phyloP scores from a whole-genome alignment of 2,113 vertebrate species.

The Petromus typicus region DNA sequence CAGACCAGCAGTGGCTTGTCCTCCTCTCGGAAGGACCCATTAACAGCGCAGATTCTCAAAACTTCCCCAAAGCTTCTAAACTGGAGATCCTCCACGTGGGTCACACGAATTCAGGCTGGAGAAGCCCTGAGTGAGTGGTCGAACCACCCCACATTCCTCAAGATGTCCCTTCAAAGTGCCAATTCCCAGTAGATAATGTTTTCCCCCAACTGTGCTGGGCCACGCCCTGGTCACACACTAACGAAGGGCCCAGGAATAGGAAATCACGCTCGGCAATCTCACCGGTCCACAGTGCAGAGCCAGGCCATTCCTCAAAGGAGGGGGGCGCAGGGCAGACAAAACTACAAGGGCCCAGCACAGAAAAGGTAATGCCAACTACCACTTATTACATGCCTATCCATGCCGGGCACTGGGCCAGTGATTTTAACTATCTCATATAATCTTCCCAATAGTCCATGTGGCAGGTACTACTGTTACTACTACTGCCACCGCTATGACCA shows the following conservation, averaged over 20 bases:
- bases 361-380: not conserved
- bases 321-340: not conserved
- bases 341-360: not conserved
- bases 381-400: not conserved
- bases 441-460: not conserved
- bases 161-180: not conserved
- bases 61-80: not conserved
- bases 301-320: not conserved
- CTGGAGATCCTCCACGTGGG: not conserved
- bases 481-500: not conserved
- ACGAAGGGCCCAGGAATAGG: no score
- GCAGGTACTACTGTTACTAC: not conserved
- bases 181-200: not conserved
- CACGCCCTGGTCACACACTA: no score
- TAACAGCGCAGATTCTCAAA: not conserved
- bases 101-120: not conserved
- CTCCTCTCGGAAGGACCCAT: not conserved
- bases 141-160: not conserved
- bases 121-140: not conserved
- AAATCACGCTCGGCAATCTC: not conserved
- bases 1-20: not conserved
- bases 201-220: not conserved
- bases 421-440: not conserved
- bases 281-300: not conserved
- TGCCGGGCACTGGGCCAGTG: not conserved